Evolutionary conservation across 2,888 invertebrate genomes (phyloP).

Genomic region (Coenonympha arcania): DNA sequence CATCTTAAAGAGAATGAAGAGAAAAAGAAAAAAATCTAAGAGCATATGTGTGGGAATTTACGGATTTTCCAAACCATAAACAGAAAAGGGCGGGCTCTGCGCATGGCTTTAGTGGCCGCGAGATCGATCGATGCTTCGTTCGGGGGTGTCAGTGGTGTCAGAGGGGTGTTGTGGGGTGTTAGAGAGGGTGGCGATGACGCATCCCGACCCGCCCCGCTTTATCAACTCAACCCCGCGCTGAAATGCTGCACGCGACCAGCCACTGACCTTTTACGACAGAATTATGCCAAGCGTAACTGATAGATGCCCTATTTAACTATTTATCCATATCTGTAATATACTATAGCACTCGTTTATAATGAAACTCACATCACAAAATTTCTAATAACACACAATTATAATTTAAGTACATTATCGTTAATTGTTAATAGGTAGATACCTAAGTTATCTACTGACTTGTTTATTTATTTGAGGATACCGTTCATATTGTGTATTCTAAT

Average conservation of each 20-base stretch:
- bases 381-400: too few species aligned
- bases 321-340: background rate
- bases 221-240: slow-evolving; percentile 33
- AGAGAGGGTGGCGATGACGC: slow-evolving; percentile 64
- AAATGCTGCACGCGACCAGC: slow-evolving; percentile 26
- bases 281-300: slow-evolving; percentile 19
- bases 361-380: too few species aligned
- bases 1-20: too few species aligned
- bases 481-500: too few species aligned
- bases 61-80: slow-evolving; percentile 42
- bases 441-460: too few species aligned
- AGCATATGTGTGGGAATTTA: background rate
- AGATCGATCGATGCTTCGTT: slow-evolving; percentile 54
- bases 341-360: too few species aligned
- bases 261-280: slow-evolving; percentile 26
- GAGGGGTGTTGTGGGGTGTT: slow-evolving; percentile 53
- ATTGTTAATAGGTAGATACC: too few species aligned
- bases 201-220: slow-evolving; percentile 53
- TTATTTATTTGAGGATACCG: too few species aligned
- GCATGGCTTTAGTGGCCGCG: slow-evolving; percentile 54
- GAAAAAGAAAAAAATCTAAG: background rate
- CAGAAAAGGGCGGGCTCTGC: slow-evolving; percentile 66
- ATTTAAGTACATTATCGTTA: too few species aligned
- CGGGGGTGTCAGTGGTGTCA: slow-evolving; percentile 38
- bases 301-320: slow-evolving; percentile 8